These are phyloP conservation scores for Ariolimax columbianus DNA, from an alignment of 2,888 invertebrate genomes.

Conservation along the genomic window DNA sequence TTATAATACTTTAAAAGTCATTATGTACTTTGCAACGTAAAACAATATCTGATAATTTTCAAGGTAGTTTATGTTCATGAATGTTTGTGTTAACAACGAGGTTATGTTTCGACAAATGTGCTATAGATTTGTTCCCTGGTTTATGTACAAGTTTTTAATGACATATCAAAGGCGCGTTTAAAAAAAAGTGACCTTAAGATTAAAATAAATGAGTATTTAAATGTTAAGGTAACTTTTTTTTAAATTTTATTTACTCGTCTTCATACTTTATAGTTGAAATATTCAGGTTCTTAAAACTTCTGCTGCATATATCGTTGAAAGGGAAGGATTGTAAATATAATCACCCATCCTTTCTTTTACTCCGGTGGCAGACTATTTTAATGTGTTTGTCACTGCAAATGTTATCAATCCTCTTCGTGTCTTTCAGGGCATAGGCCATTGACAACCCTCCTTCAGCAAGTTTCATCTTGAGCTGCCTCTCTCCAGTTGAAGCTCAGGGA, in stretches of 20 bases:
- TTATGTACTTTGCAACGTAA: not conserved
- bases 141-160: not conserved
- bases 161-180: not conserved
- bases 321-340: too few relatives aligned
- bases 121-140: not conserved
- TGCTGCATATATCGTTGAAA: too few relatives aligned
- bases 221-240: not conserved
- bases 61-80: not conserved
- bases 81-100: not conserved
- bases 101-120: not conserved
- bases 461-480: too few relatives aligned
- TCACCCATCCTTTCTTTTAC: too few relatives aligned
- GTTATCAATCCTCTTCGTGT: too few relatives aligned
- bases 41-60: not conserved
- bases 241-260: not conserved
- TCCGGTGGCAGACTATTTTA: too few relatives aligned
- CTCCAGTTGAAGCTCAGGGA: too few relatives aligned
- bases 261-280: too few relatives aligned
- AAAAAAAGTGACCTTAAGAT: not conserved
- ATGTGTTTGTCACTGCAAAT: too few relatives aligned
- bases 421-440: too few relatives aligned
- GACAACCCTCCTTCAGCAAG: too few relatives aligned
- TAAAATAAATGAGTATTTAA: not conserved
- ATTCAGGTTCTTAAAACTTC: too few relatives aligned
- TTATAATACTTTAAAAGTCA: constrained; percentile 7